Conservation (phyloP, 2,797 vertebrate species). For the Phataginus tricuspis region DNA sequence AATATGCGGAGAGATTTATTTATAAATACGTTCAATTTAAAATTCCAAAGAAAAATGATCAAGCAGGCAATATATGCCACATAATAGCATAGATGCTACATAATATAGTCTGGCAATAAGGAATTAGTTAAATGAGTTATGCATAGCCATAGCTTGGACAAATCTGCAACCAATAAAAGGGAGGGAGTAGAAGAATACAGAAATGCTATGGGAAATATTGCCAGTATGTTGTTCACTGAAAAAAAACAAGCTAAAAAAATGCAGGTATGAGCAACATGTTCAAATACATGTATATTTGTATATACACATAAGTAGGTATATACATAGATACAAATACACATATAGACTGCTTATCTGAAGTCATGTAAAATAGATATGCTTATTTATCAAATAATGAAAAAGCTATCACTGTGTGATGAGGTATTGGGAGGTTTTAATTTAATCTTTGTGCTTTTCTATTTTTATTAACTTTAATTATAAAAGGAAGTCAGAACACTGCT, state of each 20-base stretch:
- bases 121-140: slow-evolving; percentile 3
- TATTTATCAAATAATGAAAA: neutral
- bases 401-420: neutral
- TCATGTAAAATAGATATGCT: neutral
- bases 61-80: neutral
- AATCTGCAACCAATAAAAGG: neutral
- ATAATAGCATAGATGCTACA: neutral
- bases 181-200: neutral
- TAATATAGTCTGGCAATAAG: neutral
- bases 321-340: neutral
- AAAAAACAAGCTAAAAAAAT: neutral
- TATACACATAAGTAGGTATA: neutral
- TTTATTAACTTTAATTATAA: neutral
- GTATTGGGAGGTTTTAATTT: neutral
- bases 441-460: neutral
- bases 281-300: neutral
- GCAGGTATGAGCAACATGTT: neutral
- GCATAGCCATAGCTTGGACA: neutral
- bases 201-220: neutral
- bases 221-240: neutral
- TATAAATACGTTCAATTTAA: slow-evolving; percentile 1
- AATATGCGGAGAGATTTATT: neutral
- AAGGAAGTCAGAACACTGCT: neutral
- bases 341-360: neutral
- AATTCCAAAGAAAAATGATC: neutral